A percentile compares a stretch with the other conserved stretches of the same genome.
phyloP scores from a whole-genome alignment of 2,113 vertebrate species.

The Callorhinus ursinus region DNA sequence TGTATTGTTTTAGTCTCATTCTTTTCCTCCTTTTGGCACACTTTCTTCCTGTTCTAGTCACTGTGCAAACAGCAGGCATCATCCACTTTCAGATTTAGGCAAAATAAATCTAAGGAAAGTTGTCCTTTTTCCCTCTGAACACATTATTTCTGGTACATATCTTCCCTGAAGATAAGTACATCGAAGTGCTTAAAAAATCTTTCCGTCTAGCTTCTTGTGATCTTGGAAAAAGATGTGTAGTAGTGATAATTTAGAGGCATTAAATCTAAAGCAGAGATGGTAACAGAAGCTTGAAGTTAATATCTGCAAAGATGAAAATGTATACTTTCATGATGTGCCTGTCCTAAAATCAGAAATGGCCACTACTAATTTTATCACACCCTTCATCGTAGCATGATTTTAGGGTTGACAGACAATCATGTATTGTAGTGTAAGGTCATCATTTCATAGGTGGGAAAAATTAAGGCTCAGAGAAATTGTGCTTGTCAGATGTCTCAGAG shows the following conservation, averaged over 20 bases:
- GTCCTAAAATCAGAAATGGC: not conserved
- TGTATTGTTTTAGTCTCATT: not conserved
- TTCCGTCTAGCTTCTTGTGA: not conserved
- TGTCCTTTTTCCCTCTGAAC: not conserved
- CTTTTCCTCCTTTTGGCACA: not conserved
- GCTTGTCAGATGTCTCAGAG: not conserved
- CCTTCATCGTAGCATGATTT: not conserved
- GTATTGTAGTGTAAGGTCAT: not conserved
- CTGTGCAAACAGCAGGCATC: not conserved
- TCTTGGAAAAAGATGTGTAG: not conserved
- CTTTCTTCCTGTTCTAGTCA: not conserved
- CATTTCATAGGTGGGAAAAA: not conserved
- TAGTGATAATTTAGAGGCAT: not conserved
- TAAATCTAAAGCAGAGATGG: not conserved
- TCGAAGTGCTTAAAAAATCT: not conserved
- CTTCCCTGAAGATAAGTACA: not conserved
- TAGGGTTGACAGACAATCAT: not conserved
- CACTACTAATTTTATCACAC: not conserved
- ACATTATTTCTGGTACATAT: not conserved
- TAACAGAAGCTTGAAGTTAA: slow-evolving; percentile 23
- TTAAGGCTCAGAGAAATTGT: slow-evolving; percentile 1
- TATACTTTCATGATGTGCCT: not conserved
- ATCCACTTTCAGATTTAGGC: not conserved
- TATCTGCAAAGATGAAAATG: not conserved
- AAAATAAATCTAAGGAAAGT: not conserved